These are phyloP conservation scores for Bombus affinis DNA, from an alignment of 1,140 invertebrate genomes.

Conservation along the genomic window DNA sequence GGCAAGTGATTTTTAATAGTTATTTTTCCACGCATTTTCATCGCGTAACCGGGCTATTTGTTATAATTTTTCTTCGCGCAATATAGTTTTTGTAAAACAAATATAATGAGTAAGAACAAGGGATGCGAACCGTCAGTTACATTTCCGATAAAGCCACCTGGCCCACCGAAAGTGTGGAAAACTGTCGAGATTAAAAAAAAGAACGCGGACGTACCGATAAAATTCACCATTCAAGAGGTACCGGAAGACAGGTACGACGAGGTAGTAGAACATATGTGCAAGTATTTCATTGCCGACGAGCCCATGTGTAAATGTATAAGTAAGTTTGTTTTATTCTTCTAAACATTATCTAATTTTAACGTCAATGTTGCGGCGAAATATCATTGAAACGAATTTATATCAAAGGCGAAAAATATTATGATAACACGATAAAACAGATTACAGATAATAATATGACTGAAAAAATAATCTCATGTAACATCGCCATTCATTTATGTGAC, in stretches of 20 bases:
- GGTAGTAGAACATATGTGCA: slow-evolving; percentile 72
- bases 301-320: slow-evolving; percentile 63
- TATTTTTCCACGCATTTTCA: background rate
- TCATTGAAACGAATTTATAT: too few relatives aligned
- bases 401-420: background rate
- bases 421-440: background rate
- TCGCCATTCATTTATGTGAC: background rate
- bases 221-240: slow-evolving; percentile 75
- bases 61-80: background rate
- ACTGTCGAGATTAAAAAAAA: slow-evolving; percentile 32
- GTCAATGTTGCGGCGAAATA: too few relatives aligned
- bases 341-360: too few relatives aligned
- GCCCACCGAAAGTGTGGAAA: slow-evolving; percentile 65
- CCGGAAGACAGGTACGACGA: slow-evolving; percentile 75
- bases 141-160: slow-evolving; percentile 59
- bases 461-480: too few relatives aligned
- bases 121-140: background rate
- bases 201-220: slow-evolving; percentile 40
- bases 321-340: slow-evolving; percentile 54
- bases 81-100: background rate
- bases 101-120: background rate
- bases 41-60: too few relatives aligned
- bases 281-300: slow-evolving; percentile 73
- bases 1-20: background rate
- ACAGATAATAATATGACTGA: too few relatives aligned